phyloP scores from a whole-genome alignment of 2,113 vertebrate species.

The Corythornis vintsioides region DNA sequence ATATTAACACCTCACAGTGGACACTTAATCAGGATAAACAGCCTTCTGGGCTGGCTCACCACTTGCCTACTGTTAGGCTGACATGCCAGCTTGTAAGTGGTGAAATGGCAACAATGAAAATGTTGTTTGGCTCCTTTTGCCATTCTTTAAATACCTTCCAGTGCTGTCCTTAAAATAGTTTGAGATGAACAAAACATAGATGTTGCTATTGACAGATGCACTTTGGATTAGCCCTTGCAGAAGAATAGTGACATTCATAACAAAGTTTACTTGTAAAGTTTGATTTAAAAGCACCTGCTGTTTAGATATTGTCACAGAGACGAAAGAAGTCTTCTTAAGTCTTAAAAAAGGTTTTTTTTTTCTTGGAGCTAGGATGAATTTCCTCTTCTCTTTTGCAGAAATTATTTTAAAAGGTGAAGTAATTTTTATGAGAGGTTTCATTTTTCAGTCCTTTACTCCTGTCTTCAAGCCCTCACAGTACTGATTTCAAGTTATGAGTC shows the following conservation, averaged over 20 bases:
- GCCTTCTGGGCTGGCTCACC: conserved; percentile 11
- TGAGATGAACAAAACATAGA: neutral
- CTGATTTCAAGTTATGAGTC: neutral
- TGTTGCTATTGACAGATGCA: neutral
- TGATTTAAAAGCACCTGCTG: neutral
- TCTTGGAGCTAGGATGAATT: neutral
- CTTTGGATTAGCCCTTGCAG: neutral
- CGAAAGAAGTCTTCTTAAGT: neutral
- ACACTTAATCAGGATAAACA: neutral
- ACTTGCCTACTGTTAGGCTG: neutral
- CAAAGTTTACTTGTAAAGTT: neutral
- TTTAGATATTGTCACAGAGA: neutral
- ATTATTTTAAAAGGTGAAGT: neutral
- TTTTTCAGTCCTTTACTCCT: neutral
- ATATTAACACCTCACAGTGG: neutral
- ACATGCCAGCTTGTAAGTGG: neutral
- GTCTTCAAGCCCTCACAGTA: neutral
- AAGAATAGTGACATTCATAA: neutral
- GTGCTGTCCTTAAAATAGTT: conserved; percentile 15
- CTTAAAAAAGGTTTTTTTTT: neutral
- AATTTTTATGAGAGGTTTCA: neutral
- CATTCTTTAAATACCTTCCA: conserved; percentile 32
- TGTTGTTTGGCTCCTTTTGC: conserved; percentile 7
- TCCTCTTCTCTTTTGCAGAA: neutral
- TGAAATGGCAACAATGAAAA: neutral